Evolutionary conservation across 1,140 invertebrate genomes (phyloP).

Genomic region (Cyrtorhinus lividipennis): DNA sequence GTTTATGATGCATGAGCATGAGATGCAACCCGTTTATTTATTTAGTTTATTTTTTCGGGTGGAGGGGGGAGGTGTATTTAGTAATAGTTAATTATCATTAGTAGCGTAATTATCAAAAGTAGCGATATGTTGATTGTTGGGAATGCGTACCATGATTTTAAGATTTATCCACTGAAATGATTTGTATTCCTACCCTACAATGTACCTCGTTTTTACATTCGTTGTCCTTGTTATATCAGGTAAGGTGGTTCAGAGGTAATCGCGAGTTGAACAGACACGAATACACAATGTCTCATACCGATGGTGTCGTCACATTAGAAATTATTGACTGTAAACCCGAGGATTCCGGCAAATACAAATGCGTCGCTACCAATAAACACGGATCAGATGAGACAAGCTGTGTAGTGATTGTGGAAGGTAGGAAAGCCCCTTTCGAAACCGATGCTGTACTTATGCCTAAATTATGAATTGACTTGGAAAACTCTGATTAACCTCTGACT

Average conservation of each 20-base stretch:
- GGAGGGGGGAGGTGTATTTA: too few relatives aligned
- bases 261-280: slow-evolving; percentile 79
- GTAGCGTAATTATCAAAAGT: too few relatives aligned
- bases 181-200: too few relatives aligned
- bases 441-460: neutral
- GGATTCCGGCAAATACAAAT: slow-evolving; percentile 93
- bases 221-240: slow-evolving; percentile 32
- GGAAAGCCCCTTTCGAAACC: too few relatives aligned
- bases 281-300: slow-evolving; percentile 72
- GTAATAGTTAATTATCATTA: too few relatives aligned
- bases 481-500: slow-evolving; percentile 14
- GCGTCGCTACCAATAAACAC: slow-evolving; percentile 78
- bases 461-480: neutral
- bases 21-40: too few relatives aligned
- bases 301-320: slow-evolving; percentile 92
- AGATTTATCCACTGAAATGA: too few relatives aligned
- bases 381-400: slow-evolving; percentile 90
- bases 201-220: too few relatives aligned
- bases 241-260: slow-evolving; percentile 84
- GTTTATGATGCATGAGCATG: too few relatives aligned
- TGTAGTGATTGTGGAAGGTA: slow-evolving; percentile 94
- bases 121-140: too few relatives aligned
- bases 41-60: too few relatives aligned
- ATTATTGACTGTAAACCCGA: slow-evolving; percentile 84
- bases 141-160: too few relatives aligned